Percentiles rank a stretch among this genome's conserved stretches.
These are phyloP conservation scores for Phalacrocorax aristotelis DNA, from an alignment of 2,113 vertebrate genomes.

Conservation along the genomic window DNA sequence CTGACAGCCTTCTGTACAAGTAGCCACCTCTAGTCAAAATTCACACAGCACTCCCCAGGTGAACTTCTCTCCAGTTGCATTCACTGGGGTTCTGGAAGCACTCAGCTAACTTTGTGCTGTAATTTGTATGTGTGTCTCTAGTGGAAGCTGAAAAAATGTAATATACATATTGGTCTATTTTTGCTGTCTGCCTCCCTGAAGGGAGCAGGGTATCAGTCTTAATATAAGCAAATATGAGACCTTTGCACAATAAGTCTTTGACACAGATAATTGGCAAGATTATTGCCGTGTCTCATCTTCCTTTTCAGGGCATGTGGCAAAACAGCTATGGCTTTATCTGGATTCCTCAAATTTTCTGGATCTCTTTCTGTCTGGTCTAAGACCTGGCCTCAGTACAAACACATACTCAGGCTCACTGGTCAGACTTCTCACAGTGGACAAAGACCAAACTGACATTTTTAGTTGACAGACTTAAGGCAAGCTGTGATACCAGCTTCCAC, in stretches of 20 bases:
- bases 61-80: not conserved
- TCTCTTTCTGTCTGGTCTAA: not conserved
- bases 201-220: constrained; percentile 7
- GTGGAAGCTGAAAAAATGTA: not conserved
- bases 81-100: not conserved
- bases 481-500: not conserved
- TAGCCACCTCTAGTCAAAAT: not conserved
- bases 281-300: constrained; percentile 41
- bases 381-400: constrained; percentile 38
- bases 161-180: not conserved
- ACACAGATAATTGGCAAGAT: constrained; percentile 45
- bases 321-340: constrained; percentile 51
- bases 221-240: constrained; percentile 38
- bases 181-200: not conserved
- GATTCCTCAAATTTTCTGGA: constrained; percentile 62
- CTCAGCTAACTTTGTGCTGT: not conserved
- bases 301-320: constrained; percentile 54
- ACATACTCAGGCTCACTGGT: constrained; percentile 13
- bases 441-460: constrained; percentile 9
- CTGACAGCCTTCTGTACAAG: not conserved
- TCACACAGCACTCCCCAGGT: not conserved
- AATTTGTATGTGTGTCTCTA: not conserved
- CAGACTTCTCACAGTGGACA: not conserved
- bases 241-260: constrained; percentile 45
- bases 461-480: not conserved